Conservation (phyloP, 2,888 invertebrate species). For the Desoria tigrina region DNA sequence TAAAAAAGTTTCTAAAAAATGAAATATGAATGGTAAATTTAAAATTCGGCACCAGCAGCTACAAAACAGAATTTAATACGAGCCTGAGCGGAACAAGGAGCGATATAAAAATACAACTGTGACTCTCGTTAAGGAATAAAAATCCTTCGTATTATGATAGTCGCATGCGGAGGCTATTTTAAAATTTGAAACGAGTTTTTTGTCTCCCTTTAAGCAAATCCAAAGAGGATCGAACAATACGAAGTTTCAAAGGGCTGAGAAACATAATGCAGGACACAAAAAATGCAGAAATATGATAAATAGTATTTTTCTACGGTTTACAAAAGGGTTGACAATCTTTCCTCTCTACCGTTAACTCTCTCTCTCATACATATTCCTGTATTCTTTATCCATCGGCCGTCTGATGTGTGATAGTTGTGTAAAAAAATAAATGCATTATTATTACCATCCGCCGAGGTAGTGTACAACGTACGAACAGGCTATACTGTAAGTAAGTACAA, state of each 20-base stretch:
- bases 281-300: constrained; percentile 54
- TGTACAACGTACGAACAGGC: too few relatives aligned
- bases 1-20: too few relatives aligned
- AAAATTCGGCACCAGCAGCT: constrained; percentile 3
- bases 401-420: constrained; percentile 25
- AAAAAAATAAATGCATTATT: too few relatives aligned
- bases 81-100: background rate
- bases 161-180: constrained; percentile 44
- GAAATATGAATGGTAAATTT: background rate
- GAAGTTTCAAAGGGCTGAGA: constrained; percentile 11
- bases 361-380: constrained; percentile 19
- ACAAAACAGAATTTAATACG: too few relatives aligned
- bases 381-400: constrained; percentile 27
- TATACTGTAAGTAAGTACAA: too few relatives aligned
- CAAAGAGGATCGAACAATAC: constrained; percentile 1
- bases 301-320: constrained; percentile 38
- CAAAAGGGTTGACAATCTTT: constrained; percentile 52
- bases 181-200: constrained; percentile 52
- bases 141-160: constrained; percentile 1
- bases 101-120: background rate
- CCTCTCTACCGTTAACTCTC: constrained; percentile 7
- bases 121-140: constrained; percentile 9
- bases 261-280: constrained; percentile 34
- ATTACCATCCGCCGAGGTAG: too few relatives aligned
- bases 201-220: constrained; percentile 13